Evolutionary conservation across 2,888 invertebrate species (phyloP).

Genomic region (Drosophila tripunctata): DNA sequence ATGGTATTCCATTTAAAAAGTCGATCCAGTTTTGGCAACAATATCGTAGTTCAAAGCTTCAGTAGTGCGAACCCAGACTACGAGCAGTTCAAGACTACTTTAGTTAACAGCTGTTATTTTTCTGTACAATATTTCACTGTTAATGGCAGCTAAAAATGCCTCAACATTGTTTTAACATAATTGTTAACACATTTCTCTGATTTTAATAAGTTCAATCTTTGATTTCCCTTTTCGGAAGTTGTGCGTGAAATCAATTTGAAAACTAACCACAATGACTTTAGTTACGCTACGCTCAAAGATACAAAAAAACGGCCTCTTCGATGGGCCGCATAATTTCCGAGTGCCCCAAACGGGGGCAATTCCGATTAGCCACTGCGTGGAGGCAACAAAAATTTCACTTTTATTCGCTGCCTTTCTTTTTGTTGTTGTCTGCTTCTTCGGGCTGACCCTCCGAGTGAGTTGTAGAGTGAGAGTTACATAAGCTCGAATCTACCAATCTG

Average conservation of each 20-base stretch:
- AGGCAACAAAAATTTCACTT: slow-evolving; percentile 66
- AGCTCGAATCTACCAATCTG: slow-evolving; percentile 5
- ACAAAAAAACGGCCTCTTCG: slow-evolving; percentile 1
- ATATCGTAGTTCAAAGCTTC: no score
- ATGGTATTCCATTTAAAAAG: no score
- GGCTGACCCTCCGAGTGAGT: slow-evolving; percentile 54
- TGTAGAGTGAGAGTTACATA: slow-evolving; percentile 58
- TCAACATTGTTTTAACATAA: no score
- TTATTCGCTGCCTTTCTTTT: slow-evolving; percentile 46
- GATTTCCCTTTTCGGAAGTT: slow-evolving; percentile 9
- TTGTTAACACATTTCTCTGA: slow-evolving; percentile 3
- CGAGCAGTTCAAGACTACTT: no score
- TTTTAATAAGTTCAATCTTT: slow-evolving; percentile 20
- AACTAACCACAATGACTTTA: background rate
- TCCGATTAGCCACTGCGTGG: slow-evolving; percentile 9
- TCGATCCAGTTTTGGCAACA: no score
- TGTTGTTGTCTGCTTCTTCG: slow-evolving; percentile 22
- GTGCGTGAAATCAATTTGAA: slow-evolving; percentile 14
- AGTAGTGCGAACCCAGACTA: no score
- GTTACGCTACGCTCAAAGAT: slow-evolving; percentile 1
- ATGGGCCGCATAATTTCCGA: background rate
- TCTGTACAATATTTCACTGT: no score
- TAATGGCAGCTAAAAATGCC: no score
- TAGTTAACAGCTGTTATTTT: no score
- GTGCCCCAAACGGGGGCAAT: slow-evolving; percentile 11